Conservation (phyloP, 1,140 invertebrate species). For the Zaprionus ornatus region DNA sequence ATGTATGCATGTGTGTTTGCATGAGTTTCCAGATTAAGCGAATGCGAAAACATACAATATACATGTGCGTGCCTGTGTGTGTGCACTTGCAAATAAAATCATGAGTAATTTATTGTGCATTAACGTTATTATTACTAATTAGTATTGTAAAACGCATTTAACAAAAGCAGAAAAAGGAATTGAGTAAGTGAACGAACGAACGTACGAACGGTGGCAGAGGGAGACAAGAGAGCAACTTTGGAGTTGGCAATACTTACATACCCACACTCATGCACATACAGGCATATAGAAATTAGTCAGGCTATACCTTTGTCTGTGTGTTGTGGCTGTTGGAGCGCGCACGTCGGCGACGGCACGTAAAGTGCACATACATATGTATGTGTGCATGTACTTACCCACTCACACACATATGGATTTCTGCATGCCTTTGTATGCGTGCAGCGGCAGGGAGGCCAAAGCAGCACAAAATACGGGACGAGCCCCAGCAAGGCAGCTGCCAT, state of each 20-base stretch:
- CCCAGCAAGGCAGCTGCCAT: conserved; percentile 36
- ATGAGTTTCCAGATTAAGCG: conserved; percentile 9
- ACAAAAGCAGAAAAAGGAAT: conserved; percentile 5
- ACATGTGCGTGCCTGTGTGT: conserved; percentile 1
- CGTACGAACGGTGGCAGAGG: neutral
- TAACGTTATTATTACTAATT: conserved; percentile 8
- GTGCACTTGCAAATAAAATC: neutral
- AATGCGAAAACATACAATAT: neutral
- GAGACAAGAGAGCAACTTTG: neutral
- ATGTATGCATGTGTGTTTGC: conserved; percentile 4
- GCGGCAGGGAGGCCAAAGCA: conserved; percentile 14
- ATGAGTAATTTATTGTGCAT: conserved; percentile 13
- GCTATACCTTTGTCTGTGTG: conserved; percentile 26
- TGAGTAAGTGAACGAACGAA: conserved; percentile 23
- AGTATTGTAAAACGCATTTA: conserved; percentile 3
- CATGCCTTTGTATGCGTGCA: conserved; percentile 18
- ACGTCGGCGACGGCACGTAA: conserved; percentile 45
- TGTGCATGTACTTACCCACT: conserved; percentile 4
- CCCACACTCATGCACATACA: neutral
- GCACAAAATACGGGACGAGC: conserved; percentile 56
- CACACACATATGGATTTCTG: neutral
- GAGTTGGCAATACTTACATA: conserved; percentile 19
- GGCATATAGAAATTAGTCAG: conserved; percentile 4
- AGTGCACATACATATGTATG: neutral
- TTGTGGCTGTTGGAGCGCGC: conserved; percentile 23